These are phyloP conservation scores for Piprites chloris DNA, from an alignment of 2,113 vertebrate genomes.

Conservation along the genomic window DNA sequence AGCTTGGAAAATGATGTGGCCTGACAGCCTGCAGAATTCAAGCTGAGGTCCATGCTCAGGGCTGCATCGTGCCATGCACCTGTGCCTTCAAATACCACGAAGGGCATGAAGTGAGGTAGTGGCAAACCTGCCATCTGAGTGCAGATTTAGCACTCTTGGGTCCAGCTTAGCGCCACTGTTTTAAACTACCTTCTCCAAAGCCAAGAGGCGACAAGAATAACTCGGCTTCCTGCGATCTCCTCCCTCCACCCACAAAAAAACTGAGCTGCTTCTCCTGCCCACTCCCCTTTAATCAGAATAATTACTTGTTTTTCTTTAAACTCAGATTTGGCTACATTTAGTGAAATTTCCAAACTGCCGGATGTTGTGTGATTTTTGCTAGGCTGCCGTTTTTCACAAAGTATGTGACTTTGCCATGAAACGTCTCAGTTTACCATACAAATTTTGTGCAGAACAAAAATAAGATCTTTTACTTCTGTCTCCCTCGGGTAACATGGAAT, in stretches of 20 bases:
- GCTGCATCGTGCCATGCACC: background rate
- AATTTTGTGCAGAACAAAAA: slow-evolving; percentile 60
- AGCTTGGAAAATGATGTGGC: fast-evolving
- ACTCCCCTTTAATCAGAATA: slow-evolving; percentile 63
- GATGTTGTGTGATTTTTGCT: slow-evolving; percentile 65
- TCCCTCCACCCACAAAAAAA: slow-evolving; percentile 43
- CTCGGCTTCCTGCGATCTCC: slow-evolving; percentile 21
- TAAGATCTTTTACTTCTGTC: slow-evolving; percentile 55
- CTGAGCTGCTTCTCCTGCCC: slow-evolving; percentile 51
- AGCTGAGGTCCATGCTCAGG: background rate
- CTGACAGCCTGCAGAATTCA: background rate
- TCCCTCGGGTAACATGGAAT: background rate
- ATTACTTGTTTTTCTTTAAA: slow-evolving; percentile 69
- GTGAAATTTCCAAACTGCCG: slow-evolving; percentile 63
- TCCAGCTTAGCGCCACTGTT: background rate
- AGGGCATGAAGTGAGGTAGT: background rate
- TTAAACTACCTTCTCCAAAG: background rate
- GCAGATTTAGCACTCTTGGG: background rate
- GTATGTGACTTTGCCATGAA: slow-evolving; percentile 60
- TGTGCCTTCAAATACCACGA: background rate
- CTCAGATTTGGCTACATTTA: slow-evolving; percentile 63
- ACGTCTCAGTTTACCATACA: slow-evolving; percentile 68
- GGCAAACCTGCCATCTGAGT: background rate
- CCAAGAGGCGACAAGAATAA: slow-evolving; percentile 30
- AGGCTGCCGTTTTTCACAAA: slow-evolving; percentile 61